phyloP scores from a whole-genome alignment of 2,888 invertebrate genomes.

The Aspidiotus destructor region DNA sequence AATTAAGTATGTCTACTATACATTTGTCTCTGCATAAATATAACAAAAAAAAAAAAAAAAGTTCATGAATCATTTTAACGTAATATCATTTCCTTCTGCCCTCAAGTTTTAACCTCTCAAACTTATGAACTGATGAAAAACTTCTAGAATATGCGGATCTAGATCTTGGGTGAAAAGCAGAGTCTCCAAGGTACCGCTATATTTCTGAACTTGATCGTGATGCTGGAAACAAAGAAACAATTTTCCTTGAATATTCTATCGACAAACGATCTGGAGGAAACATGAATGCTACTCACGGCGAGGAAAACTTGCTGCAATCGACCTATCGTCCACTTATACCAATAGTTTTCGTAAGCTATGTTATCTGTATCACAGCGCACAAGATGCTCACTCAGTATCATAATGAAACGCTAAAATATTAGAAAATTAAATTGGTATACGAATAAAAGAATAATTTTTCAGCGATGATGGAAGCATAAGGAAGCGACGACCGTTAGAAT shows the following conservation, averaged over 20 bases:
- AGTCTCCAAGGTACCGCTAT: constrained; percentile 88
- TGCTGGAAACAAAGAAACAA: constrained; percentile 58
- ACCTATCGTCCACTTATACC: constrained; percentile 94
- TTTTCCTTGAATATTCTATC: background rate
- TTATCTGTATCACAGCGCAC: constrained; percentile 88
- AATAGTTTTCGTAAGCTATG: constrained; percentile 82
- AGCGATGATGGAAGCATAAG: background rate
- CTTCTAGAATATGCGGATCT: constrained; percentile 89
- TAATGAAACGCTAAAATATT: constrained; percentile 71
- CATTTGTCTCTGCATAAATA: too few species aligned
- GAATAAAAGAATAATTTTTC: background rate
- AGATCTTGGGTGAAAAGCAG: constrained; percentile 92
- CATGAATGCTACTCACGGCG: constrained; percentile 52
- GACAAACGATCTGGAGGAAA: background rate
- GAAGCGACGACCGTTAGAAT: background rate
- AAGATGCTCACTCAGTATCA: constrained; percentile 93
- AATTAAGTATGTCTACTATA: too few species aligned
- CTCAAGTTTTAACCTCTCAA: constrained; percentile 42
- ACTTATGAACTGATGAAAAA: constrained; percentile 95
- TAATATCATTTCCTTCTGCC: too few species aligned
- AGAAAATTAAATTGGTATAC: background rate
- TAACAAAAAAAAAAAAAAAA: too few species aligned
- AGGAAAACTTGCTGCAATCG: constrained; percentile 90
- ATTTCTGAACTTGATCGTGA: constrained; percentile 93
- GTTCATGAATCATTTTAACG: too few species aligned